These are phyloP conservation scores for Acyrthosiphon pisum DNA, from an alignment of 1,140 invertebrate species.

Conservation along the genomic window DNA sequence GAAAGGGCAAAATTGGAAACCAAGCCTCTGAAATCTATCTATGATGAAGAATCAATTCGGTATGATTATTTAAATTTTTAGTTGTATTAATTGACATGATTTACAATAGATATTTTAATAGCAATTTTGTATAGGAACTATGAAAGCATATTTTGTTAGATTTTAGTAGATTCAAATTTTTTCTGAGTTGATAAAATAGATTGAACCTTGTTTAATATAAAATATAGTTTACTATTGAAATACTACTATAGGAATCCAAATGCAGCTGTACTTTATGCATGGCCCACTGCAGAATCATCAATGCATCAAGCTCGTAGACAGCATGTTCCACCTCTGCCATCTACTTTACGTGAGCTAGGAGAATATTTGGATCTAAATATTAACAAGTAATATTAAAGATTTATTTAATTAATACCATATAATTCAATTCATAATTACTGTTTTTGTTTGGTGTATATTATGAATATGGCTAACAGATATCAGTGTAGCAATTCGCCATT, in stretches of 20 bases:
- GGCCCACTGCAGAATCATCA: neutral
- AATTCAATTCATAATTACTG: neutral
- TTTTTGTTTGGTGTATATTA: neutral
- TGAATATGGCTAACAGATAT: neutral
- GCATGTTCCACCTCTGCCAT: neutral
- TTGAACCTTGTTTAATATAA: neutral
- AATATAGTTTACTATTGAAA: neutral
- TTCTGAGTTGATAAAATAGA: neutral
- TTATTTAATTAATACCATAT: neutral
- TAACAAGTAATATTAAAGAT: neutral
- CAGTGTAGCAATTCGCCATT: neutral
- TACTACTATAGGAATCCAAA: neutral
- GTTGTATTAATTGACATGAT: neutral
- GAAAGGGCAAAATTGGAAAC: neutral
- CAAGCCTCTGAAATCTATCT: neutral
- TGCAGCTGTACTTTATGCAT: neutral
- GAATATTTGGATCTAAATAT: neutral
- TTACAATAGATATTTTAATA: neutral
- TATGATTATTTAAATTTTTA: neutral
- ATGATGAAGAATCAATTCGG: slow-evolving; percentile 23
- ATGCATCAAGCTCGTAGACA: neutral
- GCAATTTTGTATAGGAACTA: neutral
- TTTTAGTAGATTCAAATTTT: no score
- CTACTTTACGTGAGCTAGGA: neutral
- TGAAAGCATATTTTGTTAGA: no score